Percentiles rank a stretch among this genome's conserved stretches.
phyloP scores from a whole-genome alignment of 2,113 vertebrate genomes.

The Melanocharis versteri region DNA sequence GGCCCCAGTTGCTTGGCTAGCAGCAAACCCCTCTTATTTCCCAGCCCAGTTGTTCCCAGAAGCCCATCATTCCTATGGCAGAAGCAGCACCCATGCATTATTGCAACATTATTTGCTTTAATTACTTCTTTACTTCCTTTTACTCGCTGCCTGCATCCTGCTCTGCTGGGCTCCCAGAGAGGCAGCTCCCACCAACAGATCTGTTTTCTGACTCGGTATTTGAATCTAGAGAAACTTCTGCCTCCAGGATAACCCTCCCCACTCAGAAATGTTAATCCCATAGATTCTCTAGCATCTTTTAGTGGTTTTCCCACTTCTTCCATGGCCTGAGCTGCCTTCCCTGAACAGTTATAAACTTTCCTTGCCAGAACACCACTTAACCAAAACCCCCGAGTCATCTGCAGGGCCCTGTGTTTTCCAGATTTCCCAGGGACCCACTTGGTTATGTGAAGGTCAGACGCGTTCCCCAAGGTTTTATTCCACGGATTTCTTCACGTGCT shows the following conservation, averaged over 20 bases:
- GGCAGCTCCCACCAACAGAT: neutral
- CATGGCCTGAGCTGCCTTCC: neutral
- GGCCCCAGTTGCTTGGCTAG: neutral
- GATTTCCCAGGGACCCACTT: neutral
- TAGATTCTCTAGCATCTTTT: neutral
- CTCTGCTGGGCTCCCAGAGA: neutral
- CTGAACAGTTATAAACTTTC: constrained; percentile 25
- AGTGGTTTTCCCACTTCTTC: neutral
- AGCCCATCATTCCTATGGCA: neutral
- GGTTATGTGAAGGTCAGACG: neutral
- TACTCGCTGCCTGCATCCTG: neutral
- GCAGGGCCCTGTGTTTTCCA: neutral
- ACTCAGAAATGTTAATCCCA: neutral
- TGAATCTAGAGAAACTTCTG: neutral
- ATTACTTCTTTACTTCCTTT: neutral
- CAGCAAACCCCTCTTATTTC: neutral
- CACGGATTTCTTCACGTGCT: neutral
- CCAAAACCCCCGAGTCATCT: neutral
- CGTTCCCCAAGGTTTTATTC: neutral
- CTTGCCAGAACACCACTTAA: constrained; percentile 20
- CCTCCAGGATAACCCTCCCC: neutral
- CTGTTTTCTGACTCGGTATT: neutral
- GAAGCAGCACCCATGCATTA: neutral
- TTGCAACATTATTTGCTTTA: neutral
- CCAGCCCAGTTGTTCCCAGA: neutral